These are phyloP conservation scores for Pseudomyrmex gracilis DNA, from an alignment of 1,140 invertebrate genomes.

Conservation along the genomic window DNA sequence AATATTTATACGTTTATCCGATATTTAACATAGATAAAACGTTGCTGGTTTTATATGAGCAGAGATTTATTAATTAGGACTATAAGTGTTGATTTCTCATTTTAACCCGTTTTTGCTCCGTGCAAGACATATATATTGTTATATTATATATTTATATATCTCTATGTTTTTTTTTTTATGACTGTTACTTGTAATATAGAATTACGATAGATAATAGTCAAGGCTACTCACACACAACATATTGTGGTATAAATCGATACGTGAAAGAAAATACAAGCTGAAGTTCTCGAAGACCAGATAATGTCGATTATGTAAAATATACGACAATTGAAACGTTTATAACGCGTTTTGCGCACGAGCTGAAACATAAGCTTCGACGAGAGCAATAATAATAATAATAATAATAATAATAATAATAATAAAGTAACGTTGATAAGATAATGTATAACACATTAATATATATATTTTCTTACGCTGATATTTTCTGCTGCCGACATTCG, in stretches of 20 bases:
- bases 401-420: constrained; percentile 20
- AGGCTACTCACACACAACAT: constrained; percentile 39
- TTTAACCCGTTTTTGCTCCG: constrained; percentile 22
- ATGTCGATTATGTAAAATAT: neutral
- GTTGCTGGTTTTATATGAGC: constrained; percentile 52
- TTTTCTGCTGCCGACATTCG: constrained; percentile 61
- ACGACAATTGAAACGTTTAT: neutral
- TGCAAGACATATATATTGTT: constrained; percentile 34
- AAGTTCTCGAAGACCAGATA: neutral
- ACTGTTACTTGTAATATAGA: constrained; percentile 44
- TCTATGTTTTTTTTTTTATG: constrained; percentile 6
- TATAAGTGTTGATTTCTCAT: constrained; percentile 61
- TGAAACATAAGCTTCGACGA: constrained; percentile 31
- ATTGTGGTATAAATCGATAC: neutral
- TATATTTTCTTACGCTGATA: constrained; percentile 60
- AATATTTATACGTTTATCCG: constrained; percentile 18
- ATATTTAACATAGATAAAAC: constrained; percentile 29
- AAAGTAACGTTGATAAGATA: neutral
- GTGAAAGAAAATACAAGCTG: neutral
- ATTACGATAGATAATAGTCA: constrained; percentile 39
- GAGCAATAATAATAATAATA: constrained; percentile 53
- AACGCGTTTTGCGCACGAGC: neutral
- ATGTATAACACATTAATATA: constrained; percentile 39
- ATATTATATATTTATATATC: constrained; percentile 46
- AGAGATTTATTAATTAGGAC: constrained; percentile 61